Base-by-base conservation (phyloP, 2,888 invertebrate genomes). In the Brachyptera risi region DNA sequence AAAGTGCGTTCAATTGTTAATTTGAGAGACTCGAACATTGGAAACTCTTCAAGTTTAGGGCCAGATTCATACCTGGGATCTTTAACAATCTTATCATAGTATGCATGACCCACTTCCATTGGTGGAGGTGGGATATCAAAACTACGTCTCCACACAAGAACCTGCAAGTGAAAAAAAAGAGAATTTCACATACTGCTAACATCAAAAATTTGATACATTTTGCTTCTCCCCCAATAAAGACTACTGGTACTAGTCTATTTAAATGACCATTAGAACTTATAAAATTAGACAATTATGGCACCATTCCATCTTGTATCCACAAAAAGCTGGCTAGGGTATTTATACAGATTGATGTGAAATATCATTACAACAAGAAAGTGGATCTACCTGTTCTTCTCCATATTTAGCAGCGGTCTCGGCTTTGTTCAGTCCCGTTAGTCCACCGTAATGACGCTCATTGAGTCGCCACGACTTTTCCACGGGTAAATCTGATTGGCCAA, bases 391-490 rank as follows among this genome's bases (percentile, higher is more conserved):
- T 54, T 86, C 85, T 72, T 91, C 92, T 11, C 93, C 92, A 75
- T 88, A 92, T 72, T 89, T 88, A 58, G 86, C 86, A 56, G 91
- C 91, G 19, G 92, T 89, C 75, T 92, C 90, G 0, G 88, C 83
- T 73, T 93, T 93, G 71, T 92, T 89, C 63, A 90, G 79, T 1
- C 92, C 92, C 11, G 92, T 93, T 4, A 93, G 80, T 40, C 88
- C 88, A 56, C 93, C 93, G 69, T 92, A 93, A 71, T 93, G 93
- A 62, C 93, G 83, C 74, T 93, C 92, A 70, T 92, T 92, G 26
- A 93, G 76, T 13, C 92, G 81, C 93, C 93, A 93, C 9, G 90
- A 87, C 71, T 86, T 85, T 3, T 80, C 73, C 5, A 87, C 76
- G 0, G 87, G 86, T 65, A 92, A 74, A 66, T 83, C 79, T n/a